Percentiles rank a stretch among this genome's conserved stretches.
These are phyloP conservation scores for Drosophila nebulosa DNA, from an alignment of 1,140 invertebrate genomes.

Conservation along the genomic window DNA sequence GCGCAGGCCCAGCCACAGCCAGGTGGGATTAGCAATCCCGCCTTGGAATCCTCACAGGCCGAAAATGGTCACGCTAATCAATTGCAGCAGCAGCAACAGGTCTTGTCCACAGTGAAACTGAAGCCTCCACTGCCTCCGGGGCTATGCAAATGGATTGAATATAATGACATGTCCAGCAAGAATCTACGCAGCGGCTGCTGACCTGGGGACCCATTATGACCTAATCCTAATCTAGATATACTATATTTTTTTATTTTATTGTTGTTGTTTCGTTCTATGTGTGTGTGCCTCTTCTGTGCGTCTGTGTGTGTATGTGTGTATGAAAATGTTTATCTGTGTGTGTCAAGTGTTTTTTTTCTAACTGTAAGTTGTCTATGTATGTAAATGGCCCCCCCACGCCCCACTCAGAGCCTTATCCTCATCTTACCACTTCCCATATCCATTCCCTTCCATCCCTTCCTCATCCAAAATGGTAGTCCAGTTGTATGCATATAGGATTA, in stretches of 20 bases:
- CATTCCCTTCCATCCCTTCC: not conserved
- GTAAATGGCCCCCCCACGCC: conserved; percentile 27
- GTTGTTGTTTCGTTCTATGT: conserved; percentile 5
- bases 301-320: not conserved
- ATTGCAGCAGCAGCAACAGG: conserved; percentile 8
- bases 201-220: conserved; percentile 24
- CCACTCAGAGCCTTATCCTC: not conserved
- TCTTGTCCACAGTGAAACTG: conserved; percentile 56
- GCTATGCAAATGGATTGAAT: conserved; percentile 85
- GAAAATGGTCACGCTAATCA: conserved; percentile 65
- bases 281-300: conserved; percentile 13
- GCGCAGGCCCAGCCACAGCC: too few species aligned
- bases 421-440: not conserved
- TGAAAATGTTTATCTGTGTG: conserved; percentile 1
- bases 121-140: conserved; percentile 85
- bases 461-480: conserved; percentile 1
- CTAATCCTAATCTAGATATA: not conserved
- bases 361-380: conserved; percentile 35
- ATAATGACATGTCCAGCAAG: conserved; percentile 86
- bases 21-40: conserved; percentile 37
- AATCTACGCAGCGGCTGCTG: conserved; percentile 82
- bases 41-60: conserved; percentile 44
- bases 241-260: not conserved
- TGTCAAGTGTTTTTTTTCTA: conserved; percentile 7
- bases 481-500: not conserved